These are phyloP conservation scores for Lophotriccus pileatus DNA, from an alignment of 2,797 vertebrate species.

Conservation along the genomic window DNA sequence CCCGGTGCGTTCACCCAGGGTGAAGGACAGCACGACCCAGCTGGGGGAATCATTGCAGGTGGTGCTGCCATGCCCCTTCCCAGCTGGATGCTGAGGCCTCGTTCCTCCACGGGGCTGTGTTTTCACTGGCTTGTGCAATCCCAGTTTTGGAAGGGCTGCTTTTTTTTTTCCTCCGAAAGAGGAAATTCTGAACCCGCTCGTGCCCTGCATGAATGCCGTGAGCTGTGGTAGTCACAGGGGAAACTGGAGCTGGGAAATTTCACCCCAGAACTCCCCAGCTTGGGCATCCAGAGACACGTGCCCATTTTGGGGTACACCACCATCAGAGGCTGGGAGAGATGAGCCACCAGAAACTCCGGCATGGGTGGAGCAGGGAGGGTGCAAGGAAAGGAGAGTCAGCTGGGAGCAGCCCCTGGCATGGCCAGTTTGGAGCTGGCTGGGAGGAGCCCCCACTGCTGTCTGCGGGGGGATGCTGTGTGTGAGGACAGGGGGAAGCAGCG, in stretches of 20 bases:
- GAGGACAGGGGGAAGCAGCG: not conserved
- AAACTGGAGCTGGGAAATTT: not conserved
- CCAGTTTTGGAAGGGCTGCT: not conserved
- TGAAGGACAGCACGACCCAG: not conserved
- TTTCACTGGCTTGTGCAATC: not conserved
- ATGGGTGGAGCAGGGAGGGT: rapidly evolving
- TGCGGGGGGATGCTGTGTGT: not conserved
- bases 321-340: not conserved
- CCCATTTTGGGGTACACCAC: not conserved
- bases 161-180: not conserved
- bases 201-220: not conserved
- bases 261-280: not conserved
- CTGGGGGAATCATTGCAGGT: not conserved
- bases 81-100: rapidly evolving
- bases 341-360: not conserved
- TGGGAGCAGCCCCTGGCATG: not conserved
- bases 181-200: not conserved
- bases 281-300: rapidly evolving
- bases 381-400: not conserved
- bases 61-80: not conserved
- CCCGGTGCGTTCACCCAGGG: rapidly evolving
- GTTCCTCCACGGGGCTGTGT: not conserved
- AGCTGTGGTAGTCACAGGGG: not conserved
- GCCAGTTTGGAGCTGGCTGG: not conserved
- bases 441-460: not conserved